phyloP scores from a whole-genome alignment of 2,113 vertebrate genomes.

The Athene cunicularia region DNA sequence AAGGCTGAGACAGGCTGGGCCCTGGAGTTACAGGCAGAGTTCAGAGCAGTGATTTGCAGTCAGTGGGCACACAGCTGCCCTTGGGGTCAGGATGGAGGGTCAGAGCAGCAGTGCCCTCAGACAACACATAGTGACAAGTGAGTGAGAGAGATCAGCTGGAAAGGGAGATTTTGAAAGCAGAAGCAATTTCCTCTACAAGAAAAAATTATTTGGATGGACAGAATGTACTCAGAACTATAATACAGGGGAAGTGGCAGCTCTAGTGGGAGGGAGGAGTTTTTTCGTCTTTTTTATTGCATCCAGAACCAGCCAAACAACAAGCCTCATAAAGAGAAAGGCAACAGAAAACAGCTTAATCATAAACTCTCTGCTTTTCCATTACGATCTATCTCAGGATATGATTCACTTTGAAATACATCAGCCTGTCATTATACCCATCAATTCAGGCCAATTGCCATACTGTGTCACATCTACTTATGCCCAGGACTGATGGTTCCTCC shows the following conservation, averaged over 20 bases:
- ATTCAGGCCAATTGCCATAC: not conserved
- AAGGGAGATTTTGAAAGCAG: not conserved
- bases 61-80: not conserved
- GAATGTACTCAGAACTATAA: not conserved
- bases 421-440: not conserved
- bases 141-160: not conserved
- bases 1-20: not conserved
- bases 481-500: not conserved
- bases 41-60: not conserved
- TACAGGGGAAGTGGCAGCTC: not conserved
- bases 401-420: not conserved
- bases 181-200: not conserved
- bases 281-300: not conserved
- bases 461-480: not conserved
- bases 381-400: not conserved
- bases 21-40: not conserved
- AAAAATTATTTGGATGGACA: not conserved
- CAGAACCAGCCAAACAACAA: not conserved
- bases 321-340: not conserved
- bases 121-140: fast-evolving
- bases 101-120: not conserved
- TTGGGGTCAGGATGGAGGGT: not conserved
- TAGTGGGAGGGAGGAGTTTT: not conserved
- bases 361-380: not conserved
- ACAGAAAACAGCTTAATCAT: not conserved